Evolutionary conservation across 1,140 invertebrate species (phyloP), one percentile per base, ranked within the genome.

Genomic region (Brachionus angularis): DNA sequence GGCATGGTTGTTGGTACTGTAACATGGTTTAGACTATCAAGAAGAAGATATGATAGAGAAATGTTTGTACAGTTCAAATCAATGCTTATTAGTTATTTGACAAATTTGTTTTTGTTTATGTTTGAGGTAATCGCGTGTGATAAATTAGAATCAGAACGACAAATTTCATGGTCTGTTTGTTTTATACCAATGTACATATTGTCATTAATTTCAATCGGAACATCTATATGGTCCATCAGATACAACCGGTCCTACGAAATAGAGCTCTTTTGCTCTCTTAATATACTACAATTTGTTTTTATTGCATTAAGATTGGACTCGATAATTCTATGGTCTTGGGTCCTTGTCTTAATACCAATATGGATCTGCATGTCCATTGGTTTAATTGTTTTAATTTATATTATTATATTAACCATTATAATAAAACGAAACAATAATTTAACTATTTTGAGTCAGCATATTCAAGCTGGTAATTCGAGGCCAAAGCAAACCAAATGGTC

Each of bases 181-280:
- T 97, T 97, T 81, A 92, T 95, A 81, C 93, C 93, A 12, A 83
- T 97, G 42, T 93, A 96, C 77, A 93, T 96, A 79, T 91, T 96
- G 74, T 95, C 92, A 33, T 89, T 96, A 74, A 88, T 96, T 31
- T 95, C 93, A 50, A 93, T 97, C 75, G 91, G 91, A 14, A 91
- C 96, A 36, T 96, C 93, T 79, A 91, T 98, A 76, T 98, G 95
- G 95, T 91, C 93, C 73, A 90, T 96, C 1, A 96, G 96, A 84
- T 92, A 97, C 83, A 93, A 96, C 79, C 85, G 93, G 50, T 91
- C 91, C 33, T 96, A 96, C 85, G 93, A 97, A 85, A 89, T 98
- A 80, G 94, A 97, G 81, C 81, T 98, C 33, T 96, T 97, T 79
- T 93, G 93, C 82, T 90, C 93, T 58, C 91, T 96, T 1, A 98